Base-by-base conservation (phyloP, 1,140 invertebrate genomes). In the Mercenaria mercenaria region DNA sequence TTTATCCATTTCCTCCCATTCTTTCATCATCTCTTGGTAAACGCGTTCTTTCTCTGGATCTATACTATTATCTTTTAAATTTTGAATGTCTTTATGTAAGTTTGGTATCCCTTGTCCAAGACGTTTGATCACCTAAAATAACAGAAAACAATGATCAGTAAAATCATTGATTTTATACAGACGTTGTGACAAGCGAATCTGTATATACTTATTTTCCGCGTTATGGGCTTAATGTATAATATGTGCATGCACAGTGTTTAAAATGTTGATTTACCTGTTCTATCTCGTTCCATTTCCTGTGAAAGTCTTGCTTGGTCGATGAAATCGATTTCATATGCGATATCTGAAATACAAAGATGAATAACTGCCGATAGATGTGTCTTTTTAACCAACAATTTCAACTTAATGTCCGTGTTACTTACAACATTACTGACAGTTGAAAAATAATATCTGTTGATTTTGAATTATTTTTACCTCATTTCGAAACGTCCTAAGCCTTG, bases 251-350 rank as follows among this genome's bases (percentile, higher is more conserved):
- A n/a, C n/a, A n/a, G n/a, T n/a, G n/a, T n/a, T n/a, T n/a, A n/a
- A n/a, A n/a, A n/a, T n/a, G n/a, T n/a, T n/a, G n/a, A 61, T 4
- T 69, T 34, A 69, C 34, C 64, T 69, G 64, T 69, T 69, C 34
- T 8, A 32, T 32, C 20, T 56, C 23, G 20, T 56, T 11, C 52
- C 52, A 56, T 15, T 56, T 23, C 10, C 52, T 11, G 6, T 56
- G 52, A 56, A 56, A 56, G 23, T 15, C 52, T 15, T 56, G 52
- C 20, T 56, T 56, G 4, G 13, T 20, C 15, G 4, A 23, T 23
- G 52, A 23, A 15, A 56, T 6, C 3, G 52, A 15, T 4, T 15
- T 11, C 10, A 23, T 4, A 56, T 56, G 52, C 20, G 52, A 56
- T n/a, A 56, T 20, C 52, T 56, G 4, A 23, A 56, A 56, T 56